Evolutionary conservation across 1,140 invertebrate genomes (phyloP).

Genomic region (Zaprionus camerounensis): DNA sequence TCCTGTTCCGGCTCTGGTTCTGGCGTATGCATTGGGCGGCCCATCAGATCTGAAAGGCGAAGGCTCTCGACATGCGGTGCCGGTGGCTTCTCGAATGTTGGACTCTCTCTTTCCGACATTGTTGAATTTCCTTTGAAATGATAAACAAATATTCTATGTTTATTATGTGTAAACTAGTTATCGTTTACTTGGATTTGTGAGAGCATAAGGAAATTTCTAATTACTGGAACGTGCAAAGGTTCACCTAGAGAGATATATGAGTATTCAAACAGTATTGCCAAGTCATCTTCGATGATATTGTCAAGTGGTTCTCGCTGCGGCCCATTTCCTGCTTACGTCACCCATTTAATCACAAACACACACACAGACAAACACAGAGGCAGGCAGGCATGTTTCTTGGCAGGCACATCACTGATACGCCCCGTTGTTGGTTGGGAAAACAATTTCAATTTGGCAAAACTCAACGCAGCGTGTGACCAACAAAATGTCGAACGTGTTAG

Average conservation of each 20-base stretch:
- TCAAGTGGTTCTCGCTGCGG: neutral
- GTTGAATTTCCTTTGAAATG: conserved; percentile 14
- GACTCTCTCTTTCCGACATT: neutral
- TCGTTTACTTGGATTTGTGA: neutral
- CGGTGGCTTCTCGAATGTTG: neutral
- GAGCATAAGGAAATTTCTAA: neutral
- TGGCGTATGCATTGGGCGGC: too few species aligned
- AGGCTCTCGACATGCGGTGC: too few species aligned
- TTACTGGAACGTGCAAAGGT: neutral
- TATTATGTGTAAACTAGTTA: neutral
- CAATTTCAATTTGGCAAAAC: conserved; percentile 78
- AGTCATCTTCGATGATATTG: neutral
- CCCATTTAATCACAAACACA: conserved; percentile 5
- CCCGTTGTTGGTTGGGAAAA: conserved; percentile 56
- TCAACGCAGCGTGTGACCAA: conserved; percentile 65
- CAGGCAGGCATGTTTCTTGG: conserved; percentile 18
- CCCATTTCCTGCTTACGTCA: conserved; percentile 15
- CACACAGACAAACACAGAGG: neutral
- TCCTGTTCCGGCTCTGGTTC: too few species aligned
- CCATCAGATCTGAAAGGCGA: too few species aligned
- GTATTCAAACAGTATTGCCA: neutral
- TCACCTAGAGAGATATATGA: neutral
- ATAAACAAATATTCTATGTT: conserved; percentile 16
- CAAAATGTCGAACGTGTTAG: conserved; percentile 73
- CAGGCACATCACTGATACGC: conserved; percentile 34